These are phyloP conservation scores for Eleutherodactylus coqui DNA, from an alignment of 2,797 vertebrate species.

Conservation along the genomic window DNA sequence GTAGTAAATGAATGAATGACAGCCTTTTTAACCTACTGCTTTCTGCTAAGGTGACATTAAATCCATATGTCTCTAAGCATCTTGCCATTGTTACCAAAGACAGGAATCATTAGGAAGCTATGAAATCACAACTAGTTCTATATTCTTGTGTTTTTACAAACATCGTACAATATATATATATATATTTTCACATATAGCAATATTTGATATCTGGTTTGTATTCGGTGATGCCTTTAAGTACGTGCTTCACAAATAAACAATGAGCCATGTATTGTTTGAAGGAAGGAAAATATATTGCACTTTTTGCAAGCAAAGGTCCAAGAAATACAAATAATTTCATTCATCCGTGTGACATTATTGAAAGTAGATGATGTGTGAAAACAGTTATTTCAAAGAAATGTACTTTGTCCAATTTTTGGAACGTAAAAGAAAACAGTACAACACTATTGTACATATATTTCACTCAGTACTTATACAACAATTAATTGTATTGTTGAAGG, in stretches of 20 bases:
- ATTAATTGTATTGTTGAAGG: conserved; percentile 58
- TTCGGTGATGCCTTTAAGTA: conserved; percentile 9
- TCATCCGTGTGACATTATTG: conserved; percentile 44
- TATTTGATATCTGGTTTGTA: conserved; percentile 33
- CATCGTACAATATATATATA: conserved; percentile 32
- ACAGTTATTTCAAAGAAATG: conserved; percentile 37
- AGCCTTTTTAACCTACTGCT: conserved; percentile 68
- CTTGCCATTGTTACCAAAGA: conserved; percentile 19
- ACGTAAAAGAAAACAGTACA: conserved; percentile 52
- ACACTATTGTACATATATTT: conserved; percentile 53
- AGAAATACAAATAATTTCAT: conserved; percentile 36
- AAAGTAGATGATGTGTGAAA: conserved; percentile 54
- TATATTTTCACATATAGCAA: conserved; percentile 35
- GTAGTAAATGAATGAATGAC: conserved; percentile 75
- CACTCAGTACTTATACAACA: conserved; percentile 56
- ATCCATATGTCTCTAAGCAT: conserved; percentile 67
- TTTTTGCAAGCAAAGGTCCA: conserved; percentile 5
- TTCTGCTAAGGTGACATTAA: conserved; percentile 72
- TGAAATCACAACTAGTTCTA: conserved; percentile 10
- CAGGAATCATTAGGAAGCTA: not conserved
- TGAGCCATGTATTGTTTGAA: conserved; percentile 12
- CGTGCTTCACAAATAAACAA: conserved; percentile 17
- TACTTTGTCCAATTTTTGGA: conserved; percentile 44
- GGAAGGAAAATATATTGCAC: conserved; percentile 1
- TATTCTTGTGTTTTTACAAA: conserved; percentile 5